These are phyloP conservation scores for Oscheius sp. DNA, from an alignment of 2,888 invertebrate genomes.

Conservation along the genomic window DNA sequence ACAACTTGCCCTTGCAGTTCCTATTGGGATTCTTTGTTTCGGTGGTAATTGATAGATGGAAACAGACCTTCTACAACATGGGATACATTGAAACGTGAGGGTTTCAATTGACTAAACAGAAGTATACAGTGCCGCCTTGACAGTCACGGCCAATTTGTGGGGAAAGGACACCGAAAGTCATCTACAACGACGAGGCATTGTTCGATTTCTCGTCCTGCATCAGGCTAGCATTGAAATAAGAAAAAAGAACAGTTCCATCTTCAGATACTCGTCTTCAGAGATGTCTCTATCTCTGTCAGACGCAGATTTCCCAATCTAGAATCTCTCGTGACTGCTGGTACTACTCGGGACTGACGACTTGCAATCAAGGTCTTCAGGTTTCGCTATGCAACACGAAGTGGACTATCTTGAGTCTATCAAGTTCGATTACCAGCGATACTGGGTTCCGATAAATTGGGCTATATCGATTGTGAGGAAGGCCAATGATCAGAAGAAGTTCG, in stretches of 20 bases:
- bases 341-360: background rate
- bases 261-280: slow-evolving; percentile 64
- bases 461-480: slow-evolving; percentile 57
- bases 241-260: background rate
- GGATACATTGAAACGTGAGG: slow-evolving; percentile 56
- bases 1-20: slow-evolving; percentile 58
- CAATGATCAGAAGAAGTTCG: slow-evolving; percentile 48
- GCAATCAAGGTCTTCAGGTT: background rate
- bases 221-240: slow-evolving; percentile 34
- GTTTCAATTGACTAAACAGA: background rate
- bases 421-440: slow-evolving; percentile 60
- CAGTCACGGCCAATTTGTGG: slow-evolving; percentile 50
- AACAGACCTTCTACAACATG: slow-evolving; percentile 55
- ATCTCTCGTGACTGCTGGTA: slow-evolving; percentile 17
- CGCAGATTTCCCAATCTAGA: slow-evolving; percentile 57
- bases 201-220: slow-evolving; percentile 51
- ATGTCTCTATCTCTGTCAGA: slow-evolving; percentile 61
- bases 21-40: slow-evolving; percentile 65
- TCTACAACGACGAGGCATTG: slow-evolving; percentile 49
- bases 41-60: slow-evolving; percentile 60
- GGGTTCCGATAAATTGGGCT: slow-evolving; percentile 68
- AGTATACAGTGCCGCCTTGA: slow-evolving; percentile 48
- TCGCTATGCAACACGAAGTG: slow-evolving; percentile 49
- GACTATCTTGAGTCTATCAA: slow-evolving; percentile 35
- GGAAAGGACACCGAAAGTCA: slow-evolving; percentile 45